Evolutionary conservation across 2,113 vertebrate species (phyloP), one percentile per base, ranked within the genome.

Genomic region (Cairina moschata): DNA sequence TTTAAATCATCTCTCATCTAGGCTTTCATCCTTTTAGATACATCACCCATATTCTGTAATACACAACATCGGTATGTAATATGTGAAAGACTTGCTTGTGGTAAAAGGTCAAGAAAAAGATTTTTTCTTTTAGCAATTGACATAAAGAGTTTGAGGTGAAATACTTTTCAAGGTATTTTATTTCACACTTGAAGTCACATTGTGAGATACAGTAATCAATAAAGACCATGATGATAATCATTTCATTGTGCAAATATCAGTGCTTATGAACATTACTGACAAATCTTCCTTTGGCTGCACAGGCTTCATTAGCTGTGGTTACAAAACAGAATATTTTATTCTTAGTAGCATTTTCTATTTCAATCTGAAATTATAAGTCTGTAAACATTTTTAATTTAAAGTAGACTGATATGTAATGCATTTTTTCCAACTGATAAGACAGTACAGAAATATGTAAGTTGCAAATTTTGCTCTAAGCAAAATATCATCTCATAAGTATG

Each of bases 61-160:
- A 74, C 66, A 95, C 44, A 89, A 81, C 90, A 95, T 97, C 91
- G 84, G 86, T 96, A 93, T 73, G 36, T 86, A 95, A 91, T 96
- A 83, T 69, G 23, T 92, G 85, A 74, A 93, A 93, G 79, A 93
- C 91, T 85, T 96, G 14, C 65, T 75, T 78, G 83, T 68, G 73
- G 69, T 72, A 73, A 91, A 91, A 94, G 91, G 92, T 92, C 83
- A 96, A 94, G 66, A 74, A 86, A 83, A 88, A 86, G 13, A 88
- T 36, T 78, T 94, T 96, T 92, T 96, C 83, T 95, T 28, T 40
- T 85, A 26, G 31, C 20, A 90, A n/a, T 79, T 95, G 89, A 63
- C 48, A 85, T 68, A 84, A 96, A 85, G 59, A 71, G 69, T 89
- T 86, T 34, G 76, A 92, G 73, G 17, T 92, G 73, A 97, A 81